Evolutionary conservation across 2,888 invertebrate genomes (phyloP).

Genomic region (Corythucha ciliata): DNA sequence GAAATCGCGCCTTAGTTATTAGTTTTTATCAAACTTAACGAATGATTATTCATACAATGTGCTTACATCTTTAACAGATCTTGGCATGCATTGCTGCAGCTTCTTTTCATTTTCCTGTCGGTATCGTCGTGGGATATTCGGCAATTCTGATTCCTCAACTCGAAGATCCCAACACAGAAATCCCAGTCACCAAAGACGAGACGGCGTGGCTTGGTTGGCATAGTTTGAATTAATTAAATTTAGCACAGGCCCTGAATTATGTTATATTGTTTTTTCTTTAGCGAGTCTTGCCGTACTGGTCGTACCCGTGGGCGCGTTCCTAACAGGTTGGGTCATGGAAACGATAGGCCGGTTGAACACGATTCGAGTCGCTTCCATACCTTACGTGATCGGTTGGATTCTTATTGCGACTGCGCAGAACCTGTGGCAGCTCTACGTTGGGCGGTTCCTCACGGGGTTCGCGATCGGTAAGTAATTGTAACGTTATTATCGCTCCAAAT

Average conservation of each 20-base stretch:
- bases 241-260: conserved; percentile 4
- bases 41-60: conserved; percentile 5
- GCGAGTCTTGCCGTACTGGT: conserved; percentile 50
- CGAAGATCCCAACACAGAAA: conserved; percentile 40
- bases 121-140: conserved; percentile 50
- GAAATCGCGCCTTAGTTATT: too few relatives aligned
- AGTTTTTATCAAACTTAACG: conserved; percentile 19
- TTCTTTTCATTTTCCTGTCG: conserved; percentile 52
- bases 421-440: conserved; percentile 46
- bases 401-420: conserved; percentile 47
- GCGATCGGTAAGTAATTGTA: conserved; percentile 43
- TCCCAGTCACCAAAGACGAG: conserved; percentile 41
- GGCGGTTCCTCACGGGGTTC: conserved; percentile 48
- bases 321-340: conserved; percentile 50
- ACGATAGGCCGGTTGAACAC: conserved; percentile 48
- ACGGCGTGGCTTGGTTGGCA: conserved; percentile 48
- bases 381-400: conserved; percentile 49
- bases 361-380: conserved; percentile 49
- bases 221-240: not conserved
- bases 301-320: conserved; percentile 48
- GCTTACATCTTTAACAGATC: conserved; percentile 41
- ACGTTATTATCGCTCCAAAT: conserved; percentile 3
- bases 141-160: conserved; percentile 49
- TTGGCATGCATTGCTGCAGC: conserved; percentile 47
- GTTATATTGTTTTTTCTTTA: conserved; percentile 34